Conservation (phyloP, 2,888 invertebrate species). For the Agriotes lineatus region DNA sequence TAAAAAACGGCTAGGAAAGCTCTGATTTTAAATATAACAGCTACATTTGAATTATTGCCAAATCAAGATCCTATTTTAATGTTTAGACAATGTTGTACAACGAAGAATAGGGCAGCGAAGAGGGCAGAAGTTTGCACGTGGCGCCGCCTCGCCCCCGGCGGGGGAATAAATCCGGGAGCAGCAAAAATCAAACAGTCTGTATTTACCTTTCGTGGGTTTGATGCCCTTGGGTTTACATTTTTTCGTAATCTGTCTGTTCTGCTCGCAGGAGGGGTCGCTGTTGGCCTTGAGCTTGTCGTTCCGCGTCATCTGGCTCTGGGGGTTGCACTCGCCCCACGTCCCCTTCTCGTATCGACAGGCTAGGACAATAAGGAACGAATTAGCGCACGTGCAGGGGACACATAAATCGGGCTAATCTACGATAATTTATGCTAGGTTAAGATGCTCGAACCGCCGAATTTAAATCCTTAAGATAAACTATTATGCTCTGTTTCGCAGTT, state of each 20-base stretch:
- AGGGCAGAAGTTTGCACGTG: slow-evolving; percentile 6
- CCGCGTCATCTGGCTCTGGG: slow-evolving; percentile 85
- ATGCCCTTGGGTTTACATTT: slow-evolving; percentile 84
- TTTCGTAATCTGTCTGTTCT: slow-evolving; percentile 85
- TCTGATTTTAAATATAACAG: too few species aligned
- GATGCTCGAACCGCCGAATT: slow-evolving; percentile 19
- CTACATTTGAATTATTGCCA: too few species aligned
- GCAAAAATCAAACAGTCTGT: slow-evolving; percentile 50
- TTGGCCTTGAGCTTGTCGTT: slow-evolving; percentile 85
- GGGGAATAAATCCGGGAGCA: slow-evolving; percentile 14
- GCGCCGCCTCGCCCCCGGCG: slow-evolving; percentile 9
- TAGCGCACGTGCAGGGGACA: slow-evolving; percentile 27
- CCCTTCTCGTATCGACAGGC: slow-evolving; percentile 93
- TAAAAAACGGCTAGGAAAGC: neutral
- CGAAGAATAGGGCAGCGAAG: neutral
- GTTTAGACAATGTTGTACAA: neutral
- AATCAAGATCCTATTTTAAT: too few species aligned
- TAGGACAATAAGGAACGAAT: slow-evolving; percentile 60
- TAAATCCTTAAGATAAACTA: slow-evolving; percentile 14
- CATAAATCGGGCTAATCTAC: slow-evolving; percentile 26
- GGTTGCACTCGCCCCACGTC: slow-evolving; percentile 86
- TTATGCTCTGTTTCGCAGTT: slow-evolving; percentile 12
- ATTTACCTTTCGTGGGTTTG: slow-evolving; percentile 75
- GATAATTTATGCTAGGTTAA: slow-evolving; percentile 26
- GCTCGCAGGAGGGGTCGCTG: slow-evolving; percentile 86